Evolutionary conservation across 2,797 vertebrate species (phyloP).

Genomic region (Amblyraja radiata): DNA sequence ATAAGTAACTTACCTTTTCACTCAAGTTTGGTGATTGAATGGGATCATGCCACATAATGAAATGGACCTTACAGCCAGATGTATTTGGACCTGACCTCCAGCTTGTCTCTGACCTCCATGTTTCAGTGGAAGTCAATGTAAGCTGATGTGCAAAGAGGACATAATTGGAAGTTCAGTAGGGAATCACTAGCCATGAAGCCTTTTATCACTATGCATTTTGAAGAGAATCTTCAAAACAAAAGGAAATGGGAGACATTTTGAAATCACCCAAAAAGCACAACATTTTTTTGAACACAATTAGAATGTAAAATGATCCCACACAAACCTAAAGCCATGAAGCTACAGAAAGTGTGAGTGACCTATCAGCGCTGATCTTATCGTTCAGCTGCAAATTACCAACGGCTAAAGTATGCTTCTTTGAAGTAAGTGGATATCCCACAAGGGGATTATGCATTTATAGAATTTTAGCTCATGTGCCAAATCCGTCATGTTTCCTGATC

Average conservation of each 20-base stretch:
- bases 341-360: background rate
- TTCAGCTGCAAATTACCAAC: slow-evolving; percentile 34
- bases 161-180: too few species aligned
- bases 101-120: too few species aligned
- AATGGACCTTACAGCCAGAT: too few species aligned
- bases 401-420: slow-evolving; percentile 39
- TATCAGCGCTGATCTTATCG: slow-evolving; percentile 3
- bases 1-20: too few species aligned
- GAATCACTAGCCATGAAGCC: too few species aligned
- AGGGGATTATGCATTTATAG: slow-evolving; percentile 42
- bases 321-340: background rate
- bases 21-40: too few species aligned
- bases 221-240: background rate
- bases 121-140: too few species aligned
- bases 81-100: too few species aligned
- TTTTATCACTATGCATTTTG: background rate
- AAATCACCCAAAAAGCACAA: background rate
- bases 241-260: background rate
- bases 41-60: too few species aligned
- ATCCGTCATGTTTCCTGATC: slow-evolving; percentile 1
- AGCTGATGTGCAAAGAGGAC: too few species aligned
- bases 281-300: background rate
- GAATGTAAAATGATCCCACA: background rate
- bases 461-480: slow-evolving; percentile 30
- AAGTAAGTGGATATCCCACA: slow-evolving; percentile 45